A percentile compares a stretch with the other conserved stretches of the same genome.
phyloP scores from a whole-genome alignment of 2,797 vertebrate genomes.

The Alosa sapidissima region DNA sequence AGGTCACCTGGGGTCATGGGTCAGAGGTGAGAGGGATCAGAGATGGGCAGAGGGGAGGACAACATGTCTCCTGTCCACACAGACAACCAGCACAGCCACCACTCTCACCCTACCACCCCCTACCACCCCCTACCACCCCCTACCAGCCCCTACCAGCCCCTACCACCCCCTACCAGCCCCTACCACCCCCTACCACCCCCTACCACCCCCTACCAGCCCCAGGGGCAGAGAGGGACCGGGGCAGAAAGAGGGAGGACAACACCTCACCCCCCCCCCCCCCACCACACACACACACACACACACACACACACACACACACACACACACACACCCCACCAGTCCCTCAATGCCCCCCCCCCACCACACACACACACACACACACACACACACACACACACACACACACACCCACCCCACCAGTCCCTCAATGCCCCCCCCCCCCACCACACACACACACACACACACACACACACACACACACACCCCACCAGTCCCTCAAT shows the following conservation, averaged over 20 bases:
- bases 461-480: too few species aligned
- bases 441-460: neutral
- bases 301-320: too few species aligned
- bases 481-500: neutral
- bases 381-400: neutral
- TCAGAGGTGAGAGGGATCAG: neutral
- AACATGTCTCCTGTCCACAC: constrained; percentile 39
- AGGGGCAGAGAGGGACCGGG: neutral
- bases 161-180: constrained; percentile 35
- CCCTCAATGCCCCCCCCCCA: neutral
- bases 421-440: neutral
- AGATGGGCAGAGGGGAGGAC: constrained; percentile 40
- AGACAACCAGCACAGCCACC: constrained; percentile 21
- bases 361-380: neutral
- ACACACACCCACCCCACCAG: neutral
- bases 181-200: constrained; percentile 37
- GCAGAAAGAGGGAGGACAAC: neutral
- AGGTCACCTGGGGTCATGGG: neutral
- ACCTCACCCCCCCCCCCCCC: neutral
- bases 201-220: constrained; percentile 37
- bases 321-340: neutral
- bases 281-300: neutral
- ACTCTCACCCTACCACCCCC: constrained; percentile 26
- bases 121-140: constrained; percentile 35
- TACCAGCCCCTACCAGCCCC: too few species aligned